Conservation (phyloP, 1,140 invertebrate species). For the Rhizoglyphus robini region DNA sequence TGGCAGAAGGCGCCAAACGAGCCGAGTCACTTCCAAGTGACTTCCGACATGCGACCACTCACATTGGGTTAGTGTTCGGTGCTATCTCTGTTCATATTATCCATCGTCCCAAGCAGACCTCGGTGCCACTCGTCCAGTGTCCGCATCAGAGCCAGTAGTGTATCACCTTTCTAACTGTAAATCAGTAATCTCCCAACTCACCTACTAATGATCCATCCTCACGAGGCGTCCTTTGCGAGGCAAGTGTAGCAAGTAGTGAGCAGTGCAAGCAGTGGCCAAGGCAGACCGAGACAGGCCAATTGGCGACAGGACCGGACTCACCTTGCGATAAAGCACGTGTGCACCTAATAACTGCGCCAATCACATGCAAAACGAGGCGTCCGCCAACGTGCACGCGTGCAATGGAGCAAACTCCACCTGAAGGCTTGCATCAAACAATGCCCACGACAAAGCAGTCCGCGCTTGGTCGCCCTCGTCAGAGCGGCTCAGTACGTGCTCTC, state of each 20-base stretch:
- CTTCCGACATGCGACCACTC: no score
- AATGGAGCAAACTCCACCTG: background rate
- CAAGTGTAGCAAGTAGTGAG: background rate
- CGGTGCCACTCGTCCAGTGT: no score
- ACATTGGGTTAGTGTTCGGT: no score
- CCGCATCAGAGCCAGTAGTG: no score
- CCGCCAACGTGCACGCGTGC: background rate
- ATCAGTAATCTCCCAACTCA: background rate
- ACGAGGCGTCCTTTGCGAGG: background rate
- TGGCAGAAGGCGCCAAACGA: no score
- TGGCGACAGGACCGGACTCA: no score
- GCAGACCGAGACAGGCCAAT: no score
- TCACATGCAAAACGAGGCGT: background rate
- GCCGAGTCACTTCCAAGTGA: no score
- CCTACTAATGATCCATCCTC: background rate
- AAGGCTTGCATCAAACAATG: background rate
- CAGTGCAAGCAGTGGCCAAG: background rate
- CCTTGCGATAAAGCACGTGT: background rate
- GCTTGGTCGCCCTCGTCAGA: no score
- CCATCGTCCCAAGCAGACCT: no score
- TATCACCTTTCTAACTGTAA: background rate
- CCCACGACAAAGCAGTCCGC: background rate
- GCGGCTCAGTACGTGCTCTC: no score
- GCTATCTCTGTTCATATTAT: no score
- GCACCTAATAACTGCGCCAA: background rate